A percentile compares a stretch with the other conserved stretches of the same genome.
Conservation (phyloP, 2,113 vertebrate species). For the Holacanthus passer region DNA sequence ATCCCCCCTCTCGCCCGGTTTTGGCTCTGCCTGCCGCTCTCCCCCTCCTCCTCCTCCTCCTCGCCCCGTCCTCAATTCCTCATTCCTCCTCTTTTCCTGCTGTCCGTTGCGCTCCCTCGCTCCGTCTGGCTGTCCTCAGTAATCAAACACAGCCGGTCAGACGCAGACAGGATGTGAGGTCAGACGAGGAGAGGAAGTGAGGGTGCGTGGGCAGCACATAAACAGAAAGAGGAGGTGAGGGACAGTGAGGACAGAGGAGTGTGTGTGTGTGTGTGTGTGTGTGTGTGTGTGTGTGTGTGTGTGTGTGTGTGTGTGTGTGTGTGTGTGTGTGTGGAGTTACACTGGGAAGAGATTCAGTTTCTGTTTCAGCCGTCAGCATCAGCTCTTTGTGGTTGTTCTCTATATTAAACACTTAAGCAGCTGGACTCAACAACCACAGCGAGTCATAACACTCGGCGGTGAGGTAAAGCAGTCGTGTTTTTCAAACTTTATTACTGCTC, state of each 20-base stretch:
- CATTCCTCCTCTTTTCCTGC: conserved; percentile 57
- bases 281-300: neutral
- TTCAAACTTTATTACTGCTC: conserved; percentile 48
- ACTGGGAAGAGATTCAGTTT: conserved; percentile 48
- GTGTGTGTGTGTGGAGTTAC: conserved; percentile 22
- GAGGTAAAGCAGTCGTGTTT: conserved; percentile 43
- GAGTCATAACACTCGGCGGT: conserved; percentile 50
- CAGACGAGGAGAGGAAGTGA: conserved; percentile 72
- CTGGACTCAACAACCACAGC: conserved; percentile 52
- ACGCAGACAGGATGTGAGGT: conserved; percentile 78
- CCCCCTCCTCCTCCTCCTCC: neutral
- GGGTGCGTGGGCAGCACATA: conserved; percentile 59
- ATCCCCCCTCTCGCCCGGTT: conserved; percentile 35
- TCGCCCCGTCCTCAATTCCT: conserved; percentile 3
- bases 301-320: conserved; percentile 14
- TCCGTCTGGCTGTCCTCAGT: conserved; percentile 68
- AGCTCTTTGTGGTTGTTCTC: conserved; percentile 51
- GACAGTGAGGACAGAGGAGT: conserved; percentile 42
- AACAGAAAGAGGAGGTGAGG: conserved; percentile 54
- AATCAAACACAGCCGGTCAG: conserved; percentile 78
- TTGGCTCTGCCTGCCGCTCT: conserved; percentile 17
- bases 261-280: conserved; percentile 19
- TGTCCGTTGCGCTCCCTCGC: conserved; percentile 43
- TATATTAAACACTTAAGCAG: conserved; percentile 72
- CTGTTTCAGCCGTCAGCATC: conserved; percentile 50